phyloP scores from a whole-genome alignment of 2,888 invertebrate genomes.

The Lasioglossum vierecki region DNA sequence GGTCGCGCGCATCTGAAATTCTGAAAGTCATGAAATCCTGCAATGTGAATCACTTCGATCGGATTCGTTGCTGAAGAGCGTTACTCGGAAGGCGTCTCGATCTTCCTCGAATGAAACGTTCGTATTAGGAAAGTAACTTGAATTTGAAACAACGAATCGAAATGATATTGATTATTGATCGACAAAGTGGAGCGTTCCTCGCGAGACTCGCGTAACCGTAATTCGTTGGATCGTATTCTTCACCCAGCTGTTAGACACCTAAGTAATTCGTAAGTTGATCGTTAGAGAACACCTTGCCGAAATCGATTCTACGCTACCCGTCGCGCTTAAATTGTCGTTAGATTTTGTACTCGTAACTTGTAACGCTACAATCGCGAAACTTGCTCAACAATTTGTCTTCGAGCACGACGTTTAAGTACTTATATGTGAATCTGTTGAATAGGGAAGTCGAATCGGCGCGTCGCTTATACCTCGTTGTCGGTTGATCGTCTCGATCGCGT shows the following conservation, averaged over 20 bases:
- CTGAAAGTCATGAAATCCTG: background rate
- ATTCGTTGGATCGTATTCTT: background rate
- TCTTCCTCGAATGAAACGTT: background rate
- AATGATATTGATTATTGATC: slow-evolving; percentile 8
- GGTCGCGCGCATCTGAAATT: background rate
- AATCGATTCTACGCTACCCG: background rate
- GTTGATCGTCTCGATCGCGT: background rate
- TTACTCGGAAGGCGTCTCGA: background rate
- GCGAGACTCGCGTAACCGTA: background rate
- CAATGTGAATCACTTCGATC: background rate
- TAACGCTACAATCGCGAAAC: slow-evolving; percentile 18
- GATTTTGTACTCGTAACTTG: background rate
- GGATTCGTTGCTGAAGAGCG: background rate
- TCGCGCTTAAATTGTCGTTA: slow-evolving; percentile 4
- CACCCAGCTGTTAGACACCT: background rate
- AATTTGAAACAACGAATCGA: slow-evolving; percentile 22
- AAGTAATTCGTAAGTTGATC: background rate
- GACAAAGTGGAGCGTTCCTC: background rate
- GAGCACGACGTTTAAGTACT: slow-evolving; percentile 2
- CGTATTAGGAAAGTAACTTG: background rate
- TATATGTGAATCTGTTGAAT: background rate
- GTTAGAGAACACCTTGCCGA: background rate
- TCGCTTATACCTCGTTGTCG: background rate
- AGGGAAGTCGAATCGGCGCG: background rate
- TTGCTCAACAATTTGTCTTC: slow-evolving; percentile 39